A percentile compares a stretch with the other conserved stretches of the same genome.
These are phyloP conservation scores for Campoletis sonorensis DNA, from an alignment of 1,140 invertebrate genomes.

Conservation along the genomic window DNA sequence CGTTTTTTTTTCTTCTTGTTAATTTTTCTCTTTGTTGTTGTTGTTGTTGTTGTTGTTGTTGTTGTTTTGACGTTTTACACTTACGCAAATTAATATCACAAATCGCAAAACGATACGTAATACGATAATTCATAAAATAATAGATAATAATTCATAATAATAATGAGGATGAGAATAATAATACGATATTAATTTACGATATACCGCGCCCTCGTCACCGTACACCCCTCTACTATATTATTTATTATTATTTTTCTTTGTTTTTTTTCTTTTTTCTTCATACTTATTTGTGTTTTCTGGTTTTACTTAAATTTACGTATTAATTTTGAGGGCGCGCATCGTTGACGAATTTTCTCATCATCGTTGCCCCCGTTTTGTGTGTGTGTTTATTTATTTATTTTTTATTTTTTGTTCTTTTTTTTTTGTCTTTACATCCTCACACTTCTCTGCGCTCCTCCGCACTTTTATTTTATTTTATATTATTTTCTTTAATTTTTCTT, in stretches of 20 bases:
- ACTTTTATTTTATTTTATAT: conserved; percentile 18
- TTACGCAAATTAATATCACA: conserved; percentile 71
- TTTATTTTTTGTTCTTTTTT: too few species aligned
- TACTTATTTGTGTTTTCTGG: background rate
- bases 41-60: too few species aligned
- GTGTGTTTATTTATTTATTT: too few species aligned
- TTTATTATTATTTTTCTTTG: too few species aligned
- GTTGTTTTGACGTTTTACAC: too few species aligned
- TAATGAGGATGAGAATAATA: conserved; percentile 54
- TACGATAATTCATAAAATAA: conserved; percentile 69
- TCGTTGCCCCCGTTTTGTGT: background rate
- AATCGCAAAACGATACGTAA: conserved; percentile 69
- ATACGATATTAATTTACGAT: conserved; percentile 28
- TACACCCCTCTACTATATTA: conserved; percentile 1
- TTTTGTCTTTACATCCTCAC: background rate
- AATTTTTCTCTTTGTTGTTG: conserved; percentile 35
- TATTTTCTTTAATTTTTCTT: background rate
- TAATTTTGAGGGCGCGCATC: background rate
- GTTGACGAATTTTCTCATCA: background rate
- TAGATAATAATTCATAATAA: conserved; percentile 68
- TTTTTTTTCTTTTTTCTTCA: background rate
- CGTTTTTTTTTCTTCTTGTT: conserved; percentile 10
- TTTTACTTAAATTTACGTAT: conserved; percentile 3
- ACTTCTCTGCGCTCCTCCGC: background rate
- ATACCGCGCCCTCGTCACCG: background rate